A percentile compares a stretch with the other conserved stretches of the same genome.
These are phyloP conservation scores for Chaetophractus vellerosus DNA, from an alignment of 2,797 vertebrate species.

Conservation along the genomic window DNA sequence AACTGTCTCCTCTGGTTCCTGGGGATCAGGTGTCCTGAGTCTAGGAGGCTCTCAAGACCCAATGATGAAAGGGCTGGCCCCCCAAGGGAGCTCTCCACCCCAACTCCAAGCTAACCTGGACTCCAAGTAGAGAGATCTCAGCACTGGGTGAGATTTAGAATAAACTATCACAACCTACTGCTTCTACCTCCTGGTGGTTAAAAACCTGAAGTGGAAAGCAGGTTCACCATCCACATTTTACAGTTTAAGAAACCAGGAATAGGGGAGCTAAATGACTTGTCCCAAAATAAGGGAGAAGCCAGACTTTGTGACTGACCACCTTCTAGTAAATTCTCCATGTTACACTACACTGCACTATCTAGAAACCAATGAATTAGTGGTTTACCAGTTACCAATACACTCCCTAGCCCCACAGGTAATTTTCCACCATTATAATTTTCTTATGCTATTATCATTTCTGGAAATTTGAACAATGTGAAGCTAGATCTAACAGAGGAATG, in stretches of 20 bases:
- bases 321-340: neutral
- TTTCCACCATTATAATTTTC: neutral
- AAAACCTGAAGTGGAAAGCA: neutral
- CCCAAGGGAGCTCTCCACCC: neutral
- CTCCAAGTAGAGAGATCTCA: neutral
- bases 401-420: neutral
- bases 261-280: neutral
- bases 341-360: neutral
- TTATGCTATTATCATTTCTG: conserved; percentile 25
- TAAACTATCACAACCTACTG: neutral
- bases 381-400: neutral
- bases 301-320: neutral
- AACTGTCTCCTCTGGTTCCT: neutral
- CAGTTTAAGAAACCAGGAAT: conserved; percentile 1
- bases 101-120: neutral
- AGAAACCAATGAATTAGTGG: neutral
- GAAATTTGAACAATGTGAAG: neutral
- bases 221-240: neutral
- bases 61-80: neutral
- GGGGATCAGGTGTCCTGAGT: neutral
- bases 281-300: conserved; percentile 24
- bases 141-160: neutral
- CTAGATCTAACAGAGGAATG: neutral
- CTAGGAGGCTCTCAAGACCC: neutral
- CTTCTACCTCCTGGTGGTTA: neutral